phyloP scores from a whole-genome alignment of 2,888 invertebrate genomes.

The Eupithecia abbreviata region DNA sequence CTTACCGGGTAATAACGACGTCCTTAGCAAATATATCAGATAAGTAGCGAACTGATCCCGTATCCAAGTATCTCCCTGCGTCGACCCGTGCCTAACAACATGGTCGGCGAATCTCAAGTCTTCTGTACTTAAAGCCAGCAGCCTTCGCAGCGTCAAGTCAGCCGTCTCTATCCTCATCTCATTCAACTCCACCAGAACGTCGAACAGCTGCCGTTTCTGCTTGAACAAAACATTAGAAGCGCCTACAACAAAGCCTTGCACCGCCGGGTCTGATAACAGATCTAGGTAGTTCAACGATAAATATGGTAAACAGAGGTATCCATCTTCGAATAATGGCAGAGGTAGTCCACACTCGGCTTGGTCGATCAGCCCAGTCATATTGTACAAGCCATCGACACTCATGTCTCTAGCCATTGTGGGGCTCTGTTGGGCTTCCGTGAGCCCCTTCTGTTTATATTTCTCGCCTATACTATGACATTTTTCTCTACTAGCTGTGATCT shows the following conservation, averaged over 20 bases:
- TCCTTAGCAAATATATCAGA: constrained; percentile 90
- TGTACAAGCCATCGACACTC: constrained; percentile 85
- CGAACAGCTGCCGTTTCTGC: constrained; percentile 95
- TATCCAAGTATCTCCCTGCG: constrained; percentile 98
- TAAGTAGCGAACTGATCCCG: constrained; percentile 96
- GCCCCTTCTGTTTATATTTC: constrained; percentile 74
- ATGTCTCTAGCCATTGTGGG: constrained; percentile 87
- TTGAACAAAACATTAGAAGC: constrained; percentile 99
- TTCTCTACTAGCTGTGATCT: constrained; percentile 67
- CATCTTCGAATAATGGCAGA: constrained; percentile 93
- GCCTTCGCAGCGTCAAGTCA: constrained; percentile 91
- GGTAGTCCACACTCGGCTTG: constrained; percentile 94
- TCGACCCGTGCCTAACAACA: constrained; percentile 88
- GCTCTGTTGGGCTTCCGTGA: constrained; percentile 75
- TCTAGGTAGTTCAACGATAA: constrained; percentile 97
- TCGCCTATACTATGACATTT: constrained; percentile 81
- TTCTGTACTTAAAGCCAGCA: constrained; percentile 95
- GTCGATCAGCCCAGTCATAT: constrained; percentile 86
- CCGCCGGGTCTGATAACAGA: constrained; percentile 92
- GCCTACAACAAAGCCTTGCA: constrained; percentile 94
- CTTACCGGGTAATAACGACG: constrained; percentile 88
- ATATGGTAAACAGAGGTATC: constrained; percentile 97
- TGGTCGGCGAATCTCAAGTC: constrained; percentile 98
- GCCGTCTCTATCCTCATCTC: constrained; percentile 92
- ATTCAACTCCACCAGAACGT: constrained; percentile 95